Evolutionary conservation across 2,797 vertebrate genomes (phyloP).

Genomic region (Fundulus diaphanus): DNA sequence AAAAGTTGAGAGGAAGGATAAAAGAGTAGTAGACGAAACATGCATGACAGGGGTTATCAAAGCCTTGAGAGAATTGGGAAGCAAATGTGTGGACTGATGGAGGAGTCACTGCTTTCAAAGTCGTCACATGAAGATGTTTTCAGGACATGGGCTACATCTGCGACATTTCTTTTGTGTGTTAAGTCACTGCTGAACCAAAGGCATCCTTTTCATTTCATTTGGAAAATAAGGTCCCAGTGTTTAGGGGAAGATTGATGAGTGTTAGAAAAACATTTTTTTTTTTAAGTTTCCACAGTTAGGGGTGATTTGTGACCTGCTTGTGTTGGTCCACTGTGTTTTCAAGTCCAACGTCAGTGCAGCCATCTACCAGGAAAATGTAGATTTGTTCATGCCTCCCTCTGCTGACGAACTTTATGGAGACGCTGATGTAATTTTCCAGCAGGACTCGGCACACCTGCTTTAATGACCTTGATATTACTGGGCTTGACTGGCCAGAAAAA

Average conservation of each 20-base stretch:
- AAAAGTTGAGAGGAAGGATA: background rate
- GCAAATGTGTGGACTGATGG: background rate
- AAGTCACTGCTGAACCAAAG: background rate
- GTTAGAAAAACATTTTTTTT: background rate
- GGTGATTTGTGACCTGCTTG: background rate
- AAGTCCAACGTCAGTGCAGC: background rate
- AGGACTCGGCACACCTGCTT: background rate
- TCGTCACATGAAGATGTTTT: background rate
- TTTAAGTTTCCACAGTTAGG: background rate
- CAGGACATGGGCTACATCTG: background rate
- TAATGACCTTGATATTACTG: background rate
- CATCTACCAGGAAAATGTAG: background rate
- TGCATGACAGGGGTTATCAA: background rate
- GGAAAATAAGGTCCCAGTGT: background rate
- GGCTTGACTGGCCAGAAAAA: background rate
- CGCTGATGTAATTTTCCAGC: background rate
- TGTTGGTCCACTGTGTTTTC: background rate
- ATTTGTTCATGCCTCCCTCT: background rate
- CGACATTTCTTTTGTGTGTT: background rate
- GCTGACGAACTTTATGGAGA: background rate
- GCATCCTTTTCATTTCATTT: background rate
- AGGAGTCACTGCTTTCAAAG: background rate
- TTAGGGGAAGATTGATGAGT: background rate
- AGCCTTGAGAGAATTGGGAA: background rate
- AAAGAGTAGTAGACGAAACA: background rate